A percentile compares a stretch with the other conserved stretches of the same genome.
phyloP scores from a whole-genome alignment of 2,888 invertebrate species.

The Polylopha cassiicola region DNA sequence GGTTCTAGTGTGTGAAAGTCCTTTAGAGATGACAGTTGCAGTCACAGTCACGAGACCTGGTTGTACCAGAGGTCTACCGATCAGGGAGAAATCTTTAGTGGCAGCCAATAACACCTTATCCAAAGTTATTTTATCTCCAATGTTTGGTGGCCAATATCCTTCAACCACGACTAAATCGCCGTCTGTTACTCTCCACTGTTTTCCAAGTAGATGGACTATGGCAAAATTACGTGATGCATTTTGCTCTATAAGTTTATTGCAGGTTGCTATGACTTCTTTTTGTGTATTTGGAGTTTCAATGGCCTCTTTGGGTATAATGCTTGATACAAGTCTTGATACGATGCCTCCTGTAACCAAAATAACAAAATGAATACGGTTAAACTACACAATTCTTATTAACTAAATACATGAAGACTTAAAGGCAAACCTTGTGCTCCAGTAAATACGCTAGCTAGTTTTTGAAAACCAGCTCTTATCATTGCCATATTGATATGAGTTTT shows the following conservation, averaged over 20 bases:
- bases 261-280: constrained; percentile 77
- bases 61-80: constrained; percentile 88
- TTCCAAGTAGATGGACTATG: constrained; percentile 87
- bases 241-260: constrained; percentile 79
- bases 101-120: constrained; percentile 91
- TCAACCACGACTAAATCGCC: constrained; percentile 91
- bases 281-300: constrained; percentile 44
- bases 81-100: constrained; percentile 85
- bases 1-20: constrained; percentile 86
- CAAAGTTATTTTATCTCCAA: constrained; percentile 86
- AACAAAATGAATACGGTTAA: neutral
- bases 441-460: constrained; percentile 47
- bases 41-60: constrained; percentile 83
- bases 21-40: constrained; percentile 91
- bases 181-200: constrained; percentile 89
- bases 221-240: constrained; percentile 85
- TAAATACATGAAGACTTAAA: no score
- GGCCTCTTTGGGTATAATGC: constrained; percentile 39
- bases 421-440: constrained; percentile 51
- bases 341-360: constrained; percentile 49
- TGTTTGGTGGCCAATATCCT: constrained; percentile 89
- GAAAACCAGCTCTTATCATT: constrained; percentile 55
- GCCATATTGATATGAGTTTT: constrained; percentile 37
- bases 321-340: constrained; percentile 55
- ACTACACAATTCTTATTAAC: neutral